Percentiles rank a stretch among this genome's conserved stretches.
Evolutionary conservation across 2,797 vertebrate species (phyloP).

Genomic region (Anguilla anguilla): DNA sequence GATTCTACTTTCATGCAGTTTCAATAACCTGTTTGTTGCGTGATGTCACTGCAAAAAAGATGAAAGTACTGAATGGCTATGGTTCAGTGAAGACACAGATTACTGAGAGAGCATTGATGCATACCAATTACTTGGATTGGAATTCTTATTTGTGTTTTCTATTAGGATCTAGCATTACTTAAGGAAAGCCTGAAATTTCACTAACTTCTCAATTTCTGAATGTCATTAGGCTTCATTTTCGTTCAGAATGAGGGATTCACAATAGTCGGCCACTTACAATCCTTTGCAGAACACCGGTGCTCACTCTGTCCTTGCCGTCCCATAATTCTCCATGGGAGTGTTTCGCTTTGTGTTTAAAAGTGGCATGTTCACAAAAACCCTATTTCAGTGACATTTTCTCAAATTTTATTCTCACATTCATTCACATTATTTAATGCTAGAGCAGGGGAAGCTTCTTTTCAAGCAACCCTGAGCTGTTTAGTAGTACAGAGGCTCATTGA

Average conservation of each 20-base stretch:
- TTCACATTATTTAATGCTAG: background rate
- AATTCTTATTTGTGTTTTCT: background rate
- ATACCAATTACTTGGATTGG: constrained; percentile 21
- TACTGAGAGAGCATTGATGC: background rate
- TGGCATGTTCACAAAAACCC: background rate
- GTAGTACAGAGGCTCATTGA: background rate
- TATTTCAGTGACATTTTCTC: background rate
- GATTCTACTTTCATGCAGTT: constrained; percentile 36
- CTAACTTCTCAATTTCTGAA: background rate
- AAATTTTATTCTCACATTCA: background rate
- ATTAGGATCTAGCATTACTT: background rate
- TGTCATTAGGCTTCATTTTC: constrained; percentile 10
- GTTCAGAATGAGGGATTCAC: no score
- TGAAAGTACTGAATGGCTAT: constrained; percentile 30
- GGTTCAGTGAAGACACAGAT: background rate
- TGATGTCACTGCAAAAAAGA: constrained; percentile 42
- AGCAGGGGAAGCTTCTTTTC: background rate
- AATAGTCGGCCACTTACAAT: background rate
- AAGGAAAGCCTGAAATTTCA: constrained; percentile 10
- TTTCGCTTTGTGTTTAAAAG: background rate
- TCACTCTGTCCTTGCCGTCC: background rate
- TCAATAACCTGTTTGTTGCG: constrained; percentile 43
- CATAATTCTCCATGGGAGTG: background rate
- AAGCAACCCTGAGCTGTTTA: background rate
- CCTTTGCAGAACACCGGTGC: background rate